Conservation (phyloP, 2,113 vertebrate species). For the Mobula hypostoma region DNA sequence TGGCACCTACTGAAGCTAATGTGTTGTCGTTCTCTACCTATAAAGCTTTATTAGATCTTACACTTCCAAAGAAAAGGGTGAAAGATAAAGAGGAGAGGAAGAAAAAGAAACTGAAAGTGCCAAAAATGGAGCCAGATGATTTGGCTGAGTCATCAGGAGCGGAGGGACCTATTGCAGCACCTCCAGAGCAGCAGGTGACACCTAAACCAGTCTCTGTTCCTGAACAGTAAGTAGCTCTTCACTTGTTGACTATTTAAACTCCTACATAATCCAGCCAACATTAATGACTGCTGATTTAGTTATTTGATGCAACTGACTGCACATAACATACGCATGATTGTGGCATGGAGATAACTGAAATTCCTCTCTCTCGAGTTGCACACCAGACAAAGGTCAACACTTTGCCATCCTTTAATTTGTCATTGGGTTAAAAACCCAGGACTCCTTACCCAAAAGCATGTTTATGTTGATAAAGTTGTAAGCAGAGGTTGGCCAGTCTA, state of each 20-base stretch:
- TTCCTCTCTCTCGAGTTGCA: background rate
- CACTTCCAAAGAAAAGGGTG: slow-evolving; percentile 79
- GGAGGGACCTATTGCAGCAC: background rate
- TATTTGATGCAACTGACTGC: background rate
- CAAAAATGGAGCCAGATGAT: slow-evolving; percentile 84
- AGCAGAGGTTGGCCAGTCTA: too few relatives aligned
- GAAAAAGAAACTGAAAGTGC: slow-evolving; percentile 77
- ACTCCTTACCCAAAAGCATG: background rate
- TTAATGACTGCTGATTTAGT: background rate
- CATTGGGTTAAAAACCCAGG: background rate
- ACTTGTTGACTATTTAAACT: background rate
- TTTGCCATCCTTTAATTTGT: background rate
- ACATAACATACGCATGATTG: background rate
- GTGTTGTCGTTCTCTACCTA: background rate
- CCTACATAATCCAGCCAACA: too few relatives aligned
- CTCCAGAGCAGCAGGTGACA: background rate
- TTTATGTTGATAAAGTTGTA: too few relatives aligned
- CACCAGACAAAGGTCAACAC: background rate
- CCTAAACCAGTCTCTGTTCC: background rate
- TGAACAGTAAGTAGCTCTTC: slow-evolving; percentile 5
- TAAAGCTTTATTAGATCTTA: slow-evolving; percentile 75
- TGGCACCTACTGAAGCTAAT: background rate
- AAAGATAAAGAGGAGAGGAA: slow-evolving; percentile 81
- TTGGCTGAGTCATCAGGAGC: slow-evolving; percentile 65
- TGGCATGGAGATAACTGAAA: background rate